A percentile compares a stretch with the other conserved stretches of the same genome.
phyloP scores from a whole-genome alignment of 2,888 invertebrate genomes.

The Catotricha subobsoleta region DNA sequence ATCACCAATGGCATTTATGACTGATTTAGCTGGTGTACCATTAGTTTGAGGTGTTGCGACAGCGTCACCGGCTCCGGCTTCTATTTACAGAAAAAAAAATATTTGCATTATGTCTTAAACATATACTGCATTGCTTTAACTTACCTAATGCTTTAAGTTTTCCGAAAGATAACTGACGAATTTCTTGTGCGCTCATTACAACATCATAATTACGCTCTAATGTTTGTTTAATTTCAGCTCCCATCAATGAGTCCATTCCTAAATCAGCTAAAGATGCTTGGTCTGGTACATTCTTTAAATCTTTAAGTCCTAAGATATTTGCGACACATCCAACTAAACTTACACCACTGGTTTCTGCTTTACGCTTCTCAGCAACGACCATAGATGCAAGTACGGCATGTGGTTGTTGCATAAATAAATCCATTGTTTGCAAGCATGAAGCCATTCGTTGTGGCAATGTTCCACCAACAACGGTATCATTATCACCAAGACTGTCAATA shows the following conservation, averaged over 20 bases:
- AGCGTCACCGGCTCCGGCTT: constrained; percentile 15
- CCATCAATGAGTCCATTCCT: constrained; percentile 97
- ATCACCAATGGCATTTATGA: constrained; percentile 25
- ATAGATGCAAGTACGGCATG: constrained; percentile 64
- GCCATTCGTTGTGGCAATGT: constrained; percentile 89
- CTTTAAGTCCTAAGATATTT: constrained; percentile 81
- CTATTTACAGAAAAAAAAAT: too few relatives aligned
- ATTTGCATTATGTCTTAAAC: background rate
- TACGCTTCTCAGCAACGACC: constrained; percentile 75
- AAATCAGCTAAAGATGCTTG: constrained; percentile 75
- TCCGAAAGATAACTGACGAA: constrained; percentile 65
- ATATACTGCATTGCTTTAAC: too few relatives aligned
- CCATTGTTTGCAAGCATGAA: constrained; percentile 81
- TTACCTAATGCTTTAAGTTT: constrained; percentile 41
- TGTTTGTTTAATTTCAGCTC: constrained; percentile 95
- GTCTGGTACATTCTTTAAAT: constrained; percentile 56
- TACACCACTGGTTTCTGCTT: constrained; percentile 38
- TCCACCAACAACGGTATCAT: constrained; percentile 84
- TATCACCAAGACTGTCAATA: constrained; percentile 72
- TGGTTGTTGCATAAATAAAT: constrained; percentile 75
- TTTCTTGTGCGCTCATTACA: constrained; percentile 77
- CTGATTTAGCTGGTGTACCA: constrained; percentile 14
- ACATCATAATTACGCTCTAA: constrained; percentile 85
- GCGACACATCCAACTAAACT: constrained; percentile 62
- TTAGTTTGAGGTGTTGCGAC: constrained; percentile 14